A percentile compares a stretch with the other conserved stretches of the same genome.
Evolutionary conservation across 2,113 vertebrate genomes (phyloP).

Genomic region (Caracal caracal): DNA sequence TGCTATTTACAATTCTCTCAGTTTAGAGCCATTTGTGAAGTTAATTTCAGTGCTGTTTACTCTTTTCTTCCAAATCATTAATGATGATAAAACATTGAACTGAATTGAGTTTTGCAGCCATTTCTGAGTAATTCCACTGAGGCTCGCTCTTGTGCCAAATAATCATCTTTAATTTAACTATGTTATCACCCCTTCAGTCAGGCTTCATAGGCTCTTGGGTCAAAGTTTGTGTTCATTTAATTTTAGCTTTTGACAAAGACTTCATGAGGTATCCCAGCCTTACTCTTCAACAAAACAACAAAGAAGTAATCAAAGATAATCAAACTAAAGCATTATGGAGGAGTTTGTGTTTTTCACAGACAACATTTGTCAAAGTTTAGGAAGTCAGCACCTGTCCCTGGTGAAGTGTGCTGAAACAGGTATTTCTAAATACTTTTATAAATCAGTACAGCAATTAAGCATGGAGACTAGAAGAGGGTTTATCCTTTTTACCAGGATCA

Average conservation of each 20-base stretch:
- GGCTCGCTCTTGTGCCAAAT: slow-evolving; percentile 7
- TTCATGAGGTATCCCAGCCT: background rate
- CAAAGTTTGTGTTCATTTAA: slow-evolving; percentile 32
- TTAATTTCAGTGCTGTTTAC: slow-evolving; percentile 80
- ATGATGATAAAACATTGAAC: slow-evolving; percentile 66
- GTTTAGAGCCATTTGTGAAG: slow-evolving; percentile 82
- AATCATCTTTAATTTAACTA: slow-evolving; percentile 38
- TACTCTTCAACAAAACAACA: background rate
- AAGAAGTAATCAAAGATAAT: slow-evolving; percentile 32
- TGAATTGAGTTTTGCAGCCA: slow-evolving; percentile 53
- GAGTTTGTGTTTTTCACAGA: slow-evolving; percentile 23
- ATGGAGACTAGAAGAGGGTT: background rate
- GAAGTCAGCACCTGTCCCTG: background rate
- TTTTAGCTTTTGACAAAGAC: slow-evolving; percentile 17
- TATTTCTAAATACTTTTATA: slow-evolving; percentile 56
- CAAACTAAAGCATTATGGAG: slow-evolving; percentile 1
- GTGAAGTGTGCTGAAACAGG: background rate
- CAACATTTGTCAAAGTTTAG: slow-evolving; percentile 38
- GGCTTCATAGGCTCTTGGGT: background rate
- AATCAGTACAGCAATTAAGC: slow-evolving; percentile 50
- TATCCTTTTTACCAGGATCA: background rate
- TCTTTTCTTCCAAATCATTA: slow-evolving; percentile 73
- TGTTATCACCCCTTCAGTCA: background rate
- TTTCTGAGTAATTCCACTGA: slow-evolving; percentile 50
- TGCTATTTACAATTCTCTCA: slow-evolving; percentile 79